Base-by-base conservation (phyloP, 1,140 invertebrate species). In the Zaprionus capensis region DNA sequence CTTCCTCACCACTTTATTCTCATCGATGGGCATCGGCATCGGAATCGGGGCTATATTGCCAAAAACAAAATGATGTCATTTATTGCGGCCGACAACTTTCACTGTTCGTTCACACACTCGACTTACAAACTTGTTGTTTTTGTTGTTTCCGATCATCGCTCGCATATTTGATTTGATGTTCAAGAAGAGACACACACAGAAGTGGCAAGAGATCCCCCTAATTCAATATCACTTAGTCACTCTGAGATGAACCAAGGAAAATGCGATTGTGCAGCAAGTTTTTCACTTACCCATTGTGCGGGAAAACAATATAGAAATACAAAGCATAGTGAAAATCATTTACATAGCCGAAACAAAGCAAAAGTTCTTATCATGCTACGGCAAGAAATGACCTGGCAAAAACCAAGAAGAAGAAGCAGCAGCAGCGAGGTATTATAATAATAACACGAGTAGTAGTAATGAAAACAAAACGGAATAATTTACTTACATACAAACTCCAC, bases 61-160 rank as follows among this genome's bases (percentile, higher is more conserved):
- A 85, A 86, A 56, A 56, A 56, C 24, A 56, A 56, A 90, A 90
- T 88, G 85, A 88, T 88, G 85, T 88, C 85, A 88, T 85, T 88
- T 82, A 88, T 84, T 81, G 76, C 77, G 80, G 80, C 76, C 83
- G 82, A 67, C 65, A 82, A 88, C 85, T 88, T 88, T 88, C 85
- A 88, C 85, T 88, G 76, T 38, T 71, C 75, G 59, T 75, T 87
- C 77, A 78, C 71, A 73, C 70, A 72, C 71, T 61, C 57, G 51
- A 71, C 58, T 53, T 56, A 51, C 38, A 44, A 26, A 53, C 31
- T 24, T 73, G 49, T 59, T 46, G 38, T 46, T 5, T 58, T 46
- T 46, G 22, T 24, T 7, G 38, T 68, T 71, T 56, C 41, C 80
- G 72, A 58, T 80, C 59, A 61, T 56, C 46, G 46, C 14, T 15